These are phyloP conservation scores for Taurulus bubalis DNA, from an alignment of 2,113 vertebrate genomes.

Conservation along the genomic window DNA sequence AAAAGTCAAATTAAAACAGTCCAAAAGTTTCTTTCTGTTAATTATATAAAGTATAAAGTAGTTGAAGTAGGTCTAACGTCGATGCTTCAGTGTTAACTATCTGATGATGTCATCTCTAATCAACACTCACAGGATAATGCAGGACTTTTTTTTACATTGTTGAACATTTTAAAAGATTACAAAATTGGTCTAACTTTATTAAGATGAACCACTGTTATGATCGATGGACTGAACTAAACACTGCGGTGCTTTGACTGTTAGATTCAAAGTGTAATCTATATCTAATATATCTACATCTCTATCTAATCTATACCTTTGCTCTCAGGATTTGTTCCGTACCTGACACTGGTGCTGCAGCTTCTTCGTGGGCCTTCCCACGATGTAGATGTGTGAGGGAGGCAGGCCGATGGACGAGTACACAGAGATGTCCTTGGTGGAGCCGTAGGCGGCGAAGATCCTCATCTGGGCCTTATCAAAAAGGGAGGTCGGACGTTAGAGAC, in stretches of 20 bases:
- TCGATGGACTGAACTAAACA: neutral
- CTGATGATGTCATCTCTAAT: no score
- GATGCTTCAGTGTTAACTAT: no score
- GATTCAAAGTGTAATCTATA: neutral
- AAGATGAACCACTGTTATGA: no score
- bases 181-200: no score
- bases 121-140: neutral
- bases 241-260: neutral
- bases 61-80: no score
- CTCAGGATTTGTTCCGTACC: constrained; percentile 75
- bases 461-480: constrained; percentile 87
- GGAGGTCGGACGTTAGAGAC: neutral
- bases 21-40: neutral
- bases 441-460: constrained; percentile 94
- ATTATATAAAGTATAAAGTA: no score
- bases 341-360: constrained; percentile 97
- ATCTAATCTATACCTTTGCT: neutral
- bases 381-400: constrained; percentile 95
- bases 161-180: neutral
- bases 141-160: neutral
- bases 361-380: constrained; percentile 95
- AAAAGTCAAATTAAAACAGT: neutral
- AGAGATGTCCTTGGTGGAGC: constrained; percentile 97
- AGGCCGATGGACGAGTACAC: constrained; percentile 94
- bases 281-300: no score